Base-by-base conservation (phyloP, 2,888 invertebrate species). In the Anarsia innoxiella region DNA sequence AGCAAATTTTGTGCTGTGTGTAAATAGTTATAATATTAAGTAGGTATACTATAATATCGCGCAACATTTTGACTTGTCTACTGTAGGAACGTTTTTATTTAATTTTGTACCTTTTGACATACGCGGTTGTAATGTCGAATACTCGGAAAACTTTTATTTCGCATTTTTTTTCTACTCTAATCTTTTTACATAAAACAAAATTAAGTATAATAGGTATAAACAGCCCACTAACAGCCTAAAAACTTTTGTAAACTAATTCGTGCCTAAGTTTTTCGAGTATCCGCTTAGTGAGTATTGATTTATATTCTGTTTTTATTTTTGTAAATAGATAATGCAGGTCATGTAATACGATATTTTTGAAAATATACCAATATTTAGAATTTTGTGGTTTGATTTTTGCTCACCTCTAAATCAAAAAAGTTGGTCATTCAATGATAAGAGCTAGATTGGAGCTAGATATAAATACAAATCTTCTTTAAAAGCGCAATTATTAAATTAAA, bases 291-390 rank as follows among this genome's bases (percentile, higher is more conserved):
- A 57, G 56, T 67, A 59, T 59, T 66, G 53, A 53, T 71, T 67
- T 70, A 31, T 60, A 68, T 71, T 71, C 53, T 65, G 59, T 72
- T 73, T 76, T 51, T 60, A 64, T 63, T 75, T 75, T 75, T 83
- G 83, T 83, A 82, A 74, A 83, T 82, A 83, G 61, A 79, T 77
- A 78, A 74, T 72, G 76, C 83, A 78, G 77, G 80, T 77, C 78
- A 73, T 80, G 80, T 82, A 80, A 78, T 74, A 80, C 73, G 61
- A 83, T 83, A 83, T 83, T 83, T 83, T 83, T 83, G 78, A 82
- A 82, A 83, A 83, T 83, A 83, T 82, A 83, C 83, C 82, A 78
- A 64, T 80, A 83, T 82, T 80, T 83, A 83, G 83, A 82, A 68
- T 35, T 36, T 31, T 12, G 33, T 48, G 41, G 40, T 28, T 60